Conservation (phyloP, 2,113 vertebrate genomes). For the Sardina pilchardus region DNA sequence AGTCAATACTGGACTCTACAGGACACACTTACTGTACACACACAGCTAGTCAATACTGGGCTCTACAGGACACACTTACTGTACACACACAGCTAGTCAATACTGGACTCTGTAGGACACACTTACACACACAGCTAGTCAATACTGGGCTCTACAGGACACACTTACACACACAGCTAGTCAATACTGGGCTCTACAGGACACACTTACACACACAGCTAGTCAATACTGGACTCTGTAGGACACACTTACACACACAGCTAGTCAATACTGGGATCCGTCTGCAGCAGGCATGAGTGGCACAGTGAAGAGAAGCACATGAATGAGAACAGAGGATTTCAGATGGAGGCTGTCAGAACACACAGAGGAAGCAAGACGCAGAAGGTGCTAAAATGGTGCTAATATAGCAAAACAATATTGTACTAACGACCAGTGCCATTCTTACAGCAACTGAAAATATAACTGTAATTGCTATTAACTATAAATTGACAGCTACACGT, state of each 20-base stretch:
- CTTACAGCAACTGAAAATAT: not conserved
- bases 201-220: too few species aligned
- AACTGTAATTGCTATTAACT: not conserved
- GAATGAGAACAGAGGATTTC: not conserved
- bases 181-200: too few species aligned
- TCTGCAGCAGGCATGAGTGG: slow-evolving; percentile 22
- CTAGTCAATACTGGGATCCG: slow-evolving; percentile 52
- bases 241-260: not conserved
- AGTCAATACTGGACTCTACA: too few species aligned
- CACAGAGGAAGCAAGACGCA: not conserved
- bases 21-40: too few species aligned
- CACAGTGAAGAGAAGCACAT: not conserved
- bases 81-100: too few species aligned
- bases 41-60: too few species aligned
- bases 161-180: too few species aligned
- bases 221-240: not conserved
- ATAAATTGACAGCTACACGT: not conserved
- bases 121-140: slow-evolving; percentile 42
- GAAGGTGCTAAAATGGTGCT: too few species aligned
- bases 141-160: slow-evolving; percentile 33
- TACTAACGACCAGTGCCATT: too few species aligned
- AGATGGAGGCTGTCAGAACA: not conserved
- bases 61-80: too few species aligned
- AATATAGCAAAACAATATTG: too few species aligned
- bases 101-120: not conserved